Evolutionary conservation across 1,140 invertebrate species (phyloP).

Genomic region (Maconellicoccus hirsutus): DNA sequence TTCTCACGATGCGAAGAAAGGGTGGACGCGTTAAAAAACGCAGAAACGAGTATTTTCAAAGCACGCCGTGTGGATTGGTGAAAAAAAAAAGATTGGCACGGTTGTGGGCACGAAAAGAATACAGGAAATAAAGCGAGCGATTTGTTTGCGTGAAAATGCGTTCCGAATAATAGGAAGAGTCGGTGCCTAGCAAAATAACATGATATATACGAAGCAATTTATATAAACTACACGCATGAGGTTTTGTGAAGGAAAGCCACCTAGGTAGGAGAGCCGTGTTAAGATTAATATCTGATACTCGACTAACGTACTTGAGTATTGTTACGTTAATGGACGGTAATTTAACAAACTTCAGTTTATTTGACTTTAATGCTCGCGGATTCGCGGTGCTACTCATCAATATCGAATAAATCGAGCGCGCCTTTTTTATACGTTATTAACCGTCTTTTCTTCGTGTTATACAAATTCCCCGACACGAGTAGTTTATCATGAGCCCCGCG

Average conservation of each 20-base stretch:
- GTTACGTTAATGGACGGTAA: slow-evolving; percentile 13
- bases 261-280: slow-evolving; percentile 11
- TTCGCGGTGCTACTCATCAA: not conserved
- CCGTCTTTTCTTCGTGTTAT: not conserved
- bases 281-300: slow-evolving; percentile 19
- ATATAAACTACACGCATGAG: not conserved
- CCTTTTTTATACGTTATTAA: not conserved
- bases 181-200: not conserved
- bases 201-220: slow-evolving; percentile 19
- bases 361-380: slow-evolving; percentile 14
- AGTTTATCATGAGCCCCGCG: no score
- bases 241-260: slow-evolving; percentile 6
- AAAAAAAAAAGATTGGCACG: not conserved
- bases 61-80: not conserved
- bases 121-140: not conserved
- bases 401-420: not conserved
- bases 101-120: not conserved
- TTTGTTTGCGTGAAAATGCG: not conserved
- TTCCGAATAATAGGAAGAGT: not conserved
- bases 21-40: no score
- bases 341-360: slow-evolving; percentile 22
- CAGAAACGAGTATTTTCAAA: not conserved
- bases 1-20: no score
- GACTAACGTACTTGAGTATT: not conserved
- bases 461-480: not conserved